These are phyloP conservation scores for Psilopsiagon aymara DNA, from an alignment of 2,113 vertebrate species.

Conservation along the genomic window DNA sequence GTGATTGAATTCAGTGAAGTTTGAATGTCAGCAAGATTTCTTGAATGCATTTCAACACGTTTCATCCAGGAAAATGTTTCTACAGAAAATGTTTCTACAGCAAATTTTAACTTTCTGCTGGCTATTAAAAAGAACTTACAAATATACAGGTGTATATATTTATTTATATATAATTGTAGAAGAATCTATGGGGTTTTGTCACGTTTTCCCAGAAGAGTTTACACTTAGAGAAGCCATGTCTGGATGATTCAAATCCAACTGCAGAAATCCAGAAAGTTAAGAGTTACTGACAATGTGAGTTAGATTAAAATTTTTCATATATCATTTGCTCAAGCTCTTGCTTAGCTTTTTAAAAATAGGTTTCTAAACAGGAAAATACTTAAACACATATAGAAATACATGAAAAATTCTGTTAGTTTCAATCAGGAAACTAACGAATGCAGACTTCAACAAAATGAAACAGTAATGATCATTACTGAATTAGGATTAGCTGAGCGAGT, in stretches of 20 bases:
- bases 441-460: neutral
- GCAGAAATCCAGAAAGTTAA: neutral
- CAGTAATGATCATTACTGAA: neutral
- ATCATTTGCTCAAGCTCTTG: neutral
- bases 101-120: neutral
- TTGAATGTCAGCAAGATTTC: conserved; percentile 22
- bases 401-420: neutral
- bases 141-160: neutral
- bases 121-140: neutral
- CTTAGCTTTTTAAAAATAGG: neutral
- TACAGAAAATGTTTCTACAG: neutral
- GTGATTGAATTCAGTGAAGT: neutral
- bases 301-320: neutral
- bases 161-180: neutral
- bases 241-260: neutral
- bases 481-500: neutral
- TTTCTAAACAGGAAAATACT: neutral
- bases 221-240: neutral
- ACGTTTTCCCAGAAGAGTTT: neutral
- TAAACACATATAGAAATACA: neutral
- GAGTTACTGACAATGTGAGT: neutral
- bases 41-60: neutral
- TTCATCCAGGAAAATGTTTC: neutral
- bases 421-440: neutral
- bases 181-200: neutral